phyloP scores from a whole-genome alignment of 2,888 invertebrate species.

The Eustalomyia histrio region DNA sequence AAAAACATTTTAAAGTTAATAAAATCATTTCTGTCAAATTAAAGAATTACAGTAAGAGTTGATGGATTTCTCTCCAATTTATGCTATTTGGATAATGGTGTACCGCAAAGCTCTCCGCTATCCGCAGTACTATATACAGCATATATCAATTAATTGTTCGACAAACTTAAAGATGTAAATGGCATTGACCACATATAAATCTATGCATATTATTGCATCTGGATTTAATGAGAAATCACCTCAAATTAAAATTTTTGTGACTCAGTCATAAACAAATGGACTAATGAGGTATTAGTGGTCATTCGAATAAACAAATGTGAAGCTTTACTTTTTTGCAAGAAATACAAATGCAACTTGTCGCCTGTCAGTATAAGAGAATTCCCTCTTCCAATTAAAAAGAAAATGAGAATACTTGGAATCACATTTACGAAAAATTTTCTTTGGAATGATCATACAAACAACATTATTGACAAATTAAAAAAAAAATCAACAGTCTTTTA shows the following conservation, averaged over 20 bases:
- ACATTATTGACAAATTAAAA: not conserved
- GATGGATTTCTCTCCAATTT: slow-evolving; percentile 5
- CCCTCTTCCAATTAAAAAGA: not conserved
- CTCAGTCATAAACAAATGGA: slow-evolving; percentile 12
- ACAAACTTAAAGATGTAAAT: too few species aligned
- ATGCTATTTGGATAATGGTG: not conserved
- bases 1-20: slow-evolving; percentile 4
- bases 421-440: slow-evolving; percentile 31
- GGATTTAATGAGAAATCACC: slow-evolving; percentile 17
- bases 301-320: too few species aligned
- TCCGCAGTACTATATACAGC: too few species aligned
- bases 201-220: slow-evolving; percentile 12
- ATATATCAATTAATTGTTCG: too few species aligned
- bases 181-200: not conserved
- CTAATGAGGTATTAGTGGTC: not conserved
- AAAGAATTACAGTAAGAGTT: too few species aligned
- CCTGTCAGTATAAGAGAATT: slow-evolving; percentile 15
- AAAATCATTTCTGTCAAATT: too few species aligned
- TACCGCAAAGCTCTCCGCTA: slow-evolving; percentile 21
- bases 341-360: too few species aligned
- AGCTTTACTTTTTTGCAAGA: too few species aligned
- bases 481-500: slow-evolving; percentile 2
- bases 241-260: not conserved
- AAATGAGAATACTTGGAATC: slow-evolving; percentile 29
- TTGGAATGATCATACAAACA: slow-evolving; percentile 30